Base-by-base conservation (phyloP, 2,797 vertebrate genomes). In the Macropus fuliginosus region DNA sequence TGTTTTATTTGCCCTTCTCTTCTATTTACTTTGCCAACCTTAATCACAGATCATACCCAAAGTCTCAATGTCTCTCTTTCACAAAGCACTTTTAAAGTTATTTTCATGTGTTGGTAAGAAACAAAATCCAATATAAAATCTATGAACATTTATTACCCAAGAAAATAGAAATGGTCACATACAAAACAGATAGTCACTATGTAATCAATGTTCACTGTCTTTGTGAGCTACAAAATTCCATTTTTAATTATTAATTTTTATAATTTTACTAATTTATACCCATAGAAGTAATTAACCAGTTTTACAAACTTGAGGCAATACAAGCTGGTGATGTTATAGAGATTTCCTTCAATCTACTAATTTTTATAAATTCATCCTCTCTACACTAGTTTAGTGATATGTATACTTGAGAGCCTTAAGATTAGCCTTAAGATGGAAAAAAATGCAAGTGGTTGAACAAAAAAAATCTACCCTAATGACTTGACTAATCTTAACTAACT, bases 231-330 rank as follows among this genome's bases (percentile, higher is more conserved):
- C 5, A 46, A 81, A 81, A 2, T 46, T 46, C 24, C 6, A 74
- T 46, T 81, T 81, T 27, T 81, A 46, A 21, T 40, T 9, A 24
- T 81, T 1, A 81, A 46, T 46, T 46, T 46, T 27, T 46, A 27
- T 52, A 52, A 52, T 52, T 52, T 52, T 52, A 52, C 5, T 52
- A 52, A 52, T 52, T 52, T 52, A 52, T 52, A 52, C 52, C 52
- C 52, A 74, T 1, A 81, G 40, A 27, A 81, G 55, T 4, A 96
- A 96, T 8, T 94, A 10, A 91, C 0, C 12, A 92, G n/a, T 94
- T 96, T 94, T 91, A 56, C 92, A 54, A 94, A 56, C 11, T 57
- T n/a, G 94, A 66, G 54, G 93, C 91, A 91, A 90, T 27, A 18
- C 0, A n/a, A 66, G 16, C 6, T 66, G 34, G 16, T 66, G 62